Evolutionary conservation across 2,797 vertebrate species (phyloP), one percentile per base, ranked within the genome.

Genomic region (Rhyacichthys aspro): DNA sequence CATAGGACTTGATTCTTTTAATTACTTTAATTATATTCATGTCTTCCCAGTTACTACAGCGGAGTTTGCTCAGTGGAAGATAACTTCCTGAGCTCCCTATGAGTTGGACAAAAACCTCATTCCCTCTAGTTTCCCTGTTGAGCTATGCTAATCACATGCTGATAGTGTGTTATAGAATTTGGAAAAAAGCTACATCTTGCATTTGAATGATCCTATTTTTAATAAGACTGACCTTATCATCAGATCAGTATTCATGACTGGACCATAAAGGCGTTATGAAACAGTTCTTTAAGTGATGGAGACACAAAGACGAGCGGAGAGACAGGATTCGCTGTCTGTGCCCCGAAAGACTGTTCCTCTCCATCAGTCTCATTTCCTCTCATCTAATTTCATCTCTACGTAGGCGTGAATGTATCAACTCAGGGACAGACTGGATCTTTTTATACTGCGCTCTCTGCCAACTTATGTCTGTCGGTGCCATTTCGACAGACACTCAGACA

Each of bases 381-480:
- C 39, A 48, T 58, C 56, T 54, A 58, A 71, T 65, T 60, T 19
- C 41, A 49, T 46, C 61, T 23, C 43, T 37, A 41, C 36, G 47
- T 39, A 63, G 43, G 56, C 67, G 47, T 49, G 19, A 67, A 55
- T 38, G 43, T 64, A 59, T 34, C 58, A 64, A 36, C 17, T 3
- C 44, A 48, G 8, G 43, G 48, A 56, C 52, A 39, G 19, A 52
- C 56, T 12, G 33, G 33, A 47, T 53, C 68, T 68, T 56, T 61
- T 63, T 62, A 53, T 63, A 46, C 46, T 59, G 33, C 6, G 0
- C 15, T 34, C 9, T 10, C 56, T 44, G 56, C 42, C 55, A 28
- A 60, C 43, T 42, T 39, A n/a, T n/a, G n/a, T n/a, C n/a, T n/a
- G n/a, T n/a, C n/a, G n/a, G 9, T 44, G 63, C 71, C 43, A 67